phyloP scores from a whole-genome alignment of 2,797 vertebrate species.

The Thunnus albacares region DNA sequence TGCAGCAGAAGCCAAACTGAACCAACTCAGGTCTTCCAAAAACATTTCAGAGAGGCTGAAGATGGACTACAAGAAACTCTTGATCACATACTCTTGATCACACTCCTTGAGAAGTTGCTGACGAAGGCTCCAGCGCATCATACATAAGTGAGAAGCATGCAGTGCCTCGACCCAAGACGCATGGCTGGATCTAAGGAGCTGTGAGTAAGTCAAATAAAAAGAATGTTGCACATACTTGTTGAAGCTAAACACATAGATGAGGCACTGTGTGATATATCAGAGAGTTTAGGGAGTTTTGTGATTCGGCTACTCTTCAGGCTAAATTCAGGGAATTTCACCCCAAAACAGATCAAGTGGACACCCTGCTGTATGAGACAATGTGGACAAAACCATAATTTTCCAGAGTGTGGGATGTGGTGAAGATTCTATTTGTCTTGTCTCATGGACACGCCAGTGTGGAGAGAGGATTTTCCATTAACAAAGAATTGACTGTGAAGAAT shows the following conservation, averaged over 20 bases:
- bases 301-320: not conserved
- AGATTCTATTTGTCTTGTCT: not conserved
- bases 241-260: not conserved
- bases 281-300: not conserved
- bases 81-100: not conserved
- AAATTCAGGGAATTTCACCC: not conserved
- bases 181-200: not conserved
- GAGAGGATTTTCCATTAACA: not conserved
- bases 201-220: not conserved
- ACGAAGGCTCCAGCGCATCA: not conserved
- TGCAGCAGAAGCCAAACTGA: not conserved
- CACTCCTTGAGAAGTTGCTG: not conserved
- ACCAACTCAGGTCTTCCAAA: not conserved
- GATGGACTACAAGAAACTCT: not conserved
- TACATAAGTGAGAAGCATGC: not conserved
- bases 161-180: not conserved
- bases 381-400: not conserved
- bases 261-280: not conserved
- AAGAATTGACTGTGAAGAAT: not conserved
- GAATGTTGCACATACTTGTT: not conserved
- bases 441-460: not conserved
- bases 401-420: not conserved
- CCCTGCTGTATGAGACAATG: not conserved
- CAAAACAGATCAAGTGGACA: not conserved
- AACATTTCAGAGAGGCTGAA: not conserved